Evolutionary conservation across 2,113 vertebrate species (phyloP).

Genomic region (Argyrosomus japonicus): DNA sequence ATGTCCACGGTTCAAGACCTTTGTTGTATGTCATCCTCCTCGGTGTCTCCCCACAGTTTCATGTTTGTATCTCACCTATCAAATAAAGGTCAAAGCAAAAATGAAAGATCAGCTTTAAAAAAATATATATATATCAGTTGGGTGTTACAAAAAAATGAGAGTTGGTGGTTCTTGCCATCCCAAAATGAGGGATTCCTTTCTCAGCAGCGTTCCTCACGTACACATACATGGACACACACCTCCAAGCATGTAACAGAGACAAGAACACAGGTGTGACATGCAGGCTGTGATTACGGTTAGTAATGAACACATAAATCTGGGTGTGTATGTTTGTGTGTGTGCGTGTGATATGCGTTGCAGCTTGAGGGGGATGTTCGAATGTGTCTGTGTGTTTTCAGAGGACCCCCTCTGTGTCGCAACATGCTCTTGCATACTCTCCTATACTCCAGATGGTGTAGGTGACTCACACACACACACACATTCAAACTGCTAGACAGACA

Average conservation of each 20-base stretch:
- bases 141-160: background rate
- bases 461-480: constrained; percentile 66
- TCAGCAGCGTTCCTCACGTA: constrained; percentile 5
- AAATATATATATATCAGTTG: background rate
- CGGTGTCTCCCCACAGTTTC: background rate
- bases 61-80: background rate
- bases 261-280: constrained; percentile 70
- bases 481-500: constrained; percentile 67
- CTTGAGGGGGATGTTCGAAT: constrained; percentile 61
- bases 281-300: constrained; percentile 65
- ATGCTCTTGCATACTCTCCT: constrained; percentile 73
- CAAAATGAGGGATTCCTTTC: constrained; percentile 18
- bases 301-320: constrained; percentile 68
- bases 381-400: constrained; percentile 69
- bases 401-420: constrained; percentile 78
- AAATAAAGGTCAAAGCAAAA: background rate
- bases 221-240: constrained; percentile 12
- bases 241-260: constrained; percentile 59
- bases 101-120: background rate
- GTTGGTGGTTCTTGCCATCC: background rate
- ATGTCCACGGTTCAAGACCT: background rate
- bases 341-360: constrained; percentile 39
- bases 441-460: constrained; percentile 84
- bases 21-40: background rate
- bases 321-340: constrained; percentile 21